A percentile compares a stretch with the other conserved stretches of the same genome.
Evolutionary conservation across 2,888 invertebrate species (phyloP).

Genomic region (Microplitis deprimator): DNA sequence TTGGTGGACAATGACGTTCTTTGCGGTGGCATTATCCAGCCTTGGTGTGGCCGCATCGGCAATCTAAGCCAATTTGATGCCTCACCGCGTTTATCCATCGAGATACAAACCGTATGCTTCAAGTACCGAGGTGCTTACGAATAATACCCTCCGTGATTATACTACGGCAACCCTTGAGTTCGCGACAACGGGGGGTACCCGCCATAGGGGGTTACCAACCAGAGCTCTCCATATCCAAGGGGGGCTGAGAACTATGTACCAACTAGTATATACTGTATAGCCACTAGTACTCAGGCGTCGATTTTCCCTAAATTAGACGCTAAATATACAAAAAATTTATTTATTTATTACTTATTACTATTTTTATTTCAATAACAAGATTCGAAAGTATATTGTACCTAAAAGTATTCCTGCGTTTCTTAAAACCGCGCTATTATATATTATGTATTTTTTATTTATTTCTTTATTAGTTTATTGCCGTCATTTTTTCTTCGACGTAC

Average conservation of each 20-base stretch:
- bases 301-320: background rate
- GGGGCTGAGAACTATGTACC: slow-evolving; percentile 37
- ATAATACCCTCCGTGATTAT: slow-evolving; percentile 50
- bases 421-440: too few relatives aligned
- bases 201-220: slow-evolving; percentile 13
- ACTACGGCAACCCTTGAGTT: slow-evolving; percentile 46
- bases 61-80: slow-evolving; percentile 69
- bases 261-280: background rate
- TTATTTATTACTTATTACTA: background rate
- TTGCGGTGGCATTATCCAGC: slow-evolving; percentile 41
- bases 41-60: slow-evolving; percentile 51
- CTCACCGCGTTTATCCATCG: slow-evolving; percentile 63
- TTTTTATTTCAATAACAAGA: background rate
- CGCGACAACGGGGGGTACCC: slow-evolving; percentile 29
- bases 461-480: too few relatives aligned
- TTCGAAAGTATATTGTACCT: background rate
- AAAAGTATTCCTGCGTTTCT: too few relatives aligned
- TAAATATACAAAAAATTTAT: background rate
- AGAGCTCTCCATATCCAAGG: slow-evolving; percentile 22
- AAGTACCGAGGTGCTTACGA: slow-evolving; percentile 41
- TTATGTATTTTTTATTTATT: too few relatives aligned
- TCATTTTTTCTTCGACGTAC: background rate
- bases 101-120: slow-evolving; percentile 55
- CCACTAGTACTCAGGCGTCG: background rate
- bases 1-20: slow-evolving; percentile 39